These are phyloP conservation scores for Euglossa dilemma DNA, from an alignment of 1,140 invertebrate species.

Conservation along the genomic window DNA sequence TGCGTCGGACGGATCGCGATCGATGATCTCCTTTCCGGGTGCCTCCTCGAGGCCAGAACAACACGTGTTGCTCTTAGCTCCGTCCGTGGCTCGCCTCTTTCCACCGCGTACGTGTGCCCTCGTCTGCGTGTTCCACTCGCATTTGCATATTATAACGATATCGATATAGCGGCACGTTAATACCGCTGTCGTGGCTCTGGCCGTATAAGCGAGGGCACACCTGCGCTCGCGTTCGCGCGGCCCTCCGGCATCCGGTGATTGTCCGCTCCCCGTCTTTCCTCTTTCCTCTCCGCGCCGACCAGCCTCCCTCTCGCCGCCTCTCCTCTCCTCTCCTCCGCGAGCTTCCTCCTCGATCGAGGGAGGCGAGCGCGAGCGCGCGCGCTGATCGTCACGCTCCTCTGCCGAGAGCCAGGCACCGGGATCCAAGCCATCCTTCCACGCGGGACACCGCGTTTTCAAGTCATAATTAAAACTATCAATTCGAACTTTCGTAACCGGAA, in stretches of 20 bases:
- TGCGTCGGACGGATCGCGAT: conserved; percentile 45
- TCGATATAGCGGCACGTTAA: conserved; percentile 68
- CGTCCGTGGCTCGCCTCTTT: too few relatives aligned
- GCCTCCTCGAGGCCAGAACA: conserved; percentile 44
- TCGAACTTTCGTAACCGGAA: too few relatives aligned
- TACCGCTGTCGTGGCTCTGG: conserved; percentile 60
- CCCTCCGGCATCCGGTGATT: conserved; percentile 67
- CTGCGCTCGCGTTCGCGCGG: conserved; percentile 63
- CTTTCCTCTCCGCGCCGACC: not conserved
- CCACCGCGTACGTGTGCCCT: not conserved
- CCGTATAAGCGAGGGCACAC: conserved; percentile 63
- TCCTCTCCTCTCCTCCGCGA: not conserved
- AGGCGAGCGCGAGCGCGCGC: not conserved
- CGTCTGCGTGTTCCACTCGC: conserved; percentile 11
- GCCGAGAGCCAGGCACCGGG: not conserved
- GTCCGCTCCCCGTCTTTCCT: conserved; percentile 48
- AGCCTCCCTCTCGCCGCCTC: not conserved
- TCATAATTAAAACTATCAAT: too few relatives aligned
- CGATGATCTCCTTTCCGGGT: conserved; percentile 56
- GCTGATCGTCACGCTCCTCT: conserved; percentile 20
- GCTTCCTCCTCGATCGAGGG: not conserved
- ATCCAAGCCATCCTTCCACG: not conserved
- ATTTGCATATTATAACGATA: conserved; percentile 72
- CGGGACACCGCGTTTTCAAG: too few relatives aligned
- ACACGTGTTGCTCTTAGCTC: conserved; percentile 43